Base-by-base conservation (phyloP, 2,888 invertebrate genomes). In the Mythimna lalbum region DNA sequence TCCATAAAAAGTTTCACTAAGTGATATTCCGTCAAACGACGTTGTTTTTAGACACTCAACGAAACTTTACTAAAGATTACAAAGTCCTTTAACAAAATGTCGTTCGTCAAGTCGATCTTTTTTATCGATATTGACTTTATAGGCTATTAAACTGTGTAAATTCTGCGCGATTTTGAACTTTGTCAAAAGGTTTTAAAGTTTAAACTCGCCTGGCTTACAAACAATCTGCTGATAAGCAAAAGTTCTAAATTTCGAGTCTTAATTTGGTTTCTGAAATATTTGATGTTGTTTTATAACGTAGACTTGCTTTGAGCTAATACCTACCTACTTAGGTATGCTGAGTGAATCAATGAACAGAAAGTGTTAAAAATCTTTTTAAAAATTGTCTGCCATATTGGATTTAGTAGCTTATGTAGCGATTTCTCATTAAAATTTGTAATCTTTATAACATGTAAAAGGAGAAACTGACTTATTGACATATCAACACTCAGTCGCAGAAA, bases 91-190 rank as follows among this genome's bases (percentile, higher is more conserved):
- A 62, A 50, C 63, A 63, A 57, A 65, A 68, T 53, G n/a, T 68
- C 50, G 33, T 47, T 43, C n/a, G 31, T 43, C 43, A 53, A 56
- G 31, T 23, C 53, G 53, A 78, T 76, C 72, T 66, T 27, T 31
- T 55, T 59, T 43, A 63, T 27, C 49, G 3, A 52, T 67, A 78
- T 81, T 57, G 63, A 61, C 55, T 62, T 81, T 66, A 78, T 55
- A 66, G 56, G 43, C 66, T 50, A 49, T 67, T 57, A 10, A 55
- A 53, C 57, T 60, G 1, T 14, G 53, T 53, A 36, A 71, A 63
- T 49, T 27, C 27, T 53, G 7, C 7, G 19, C 55, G 23, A 78
- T 31, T 66, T 72, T 62, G 21, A 36, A 72, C 61, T 67, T 31
- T 47, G 31, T 10, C 0, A 4, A 23, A 10, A 6, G 2, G 14